Evolutionary conservation across 2,888 invertebrate species (phyloP), one percentile per base, ranked within the genome.

Genomic region (Furcula furcula): DNA sequence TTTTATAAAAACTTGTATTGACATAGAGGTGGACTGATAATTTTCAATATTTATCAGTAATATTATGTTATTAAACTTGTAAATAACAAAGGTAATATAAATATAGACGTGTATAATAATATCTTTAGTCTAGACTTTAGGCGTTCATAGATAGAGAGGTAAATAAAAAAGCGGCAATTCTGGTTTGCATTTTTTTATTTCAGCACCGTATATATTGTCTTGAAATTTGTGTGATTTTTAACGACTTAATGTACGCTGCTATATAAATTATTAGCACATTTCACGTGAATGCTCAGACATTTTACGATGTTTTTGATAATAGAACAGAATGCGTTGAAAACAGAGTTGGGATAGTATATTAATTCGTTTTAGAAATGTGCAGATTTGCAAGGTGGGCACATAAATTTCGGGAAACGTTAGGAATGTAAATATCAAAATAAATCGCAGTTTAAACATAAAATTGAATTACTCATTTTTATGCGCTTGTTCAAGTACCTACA

Each of bases 301-400:
- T 84, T 85, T 80, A 83, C 66, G 83, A 80, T 76, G 70, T 65
- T 73, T 80, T 76, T 67, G 71, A 72, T 76, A 74, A 80, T 75
- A 73, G 72, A 75, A 62, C 60, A 75, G 73, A 73, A 81, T 75
- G 73, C 62, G 66, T 61, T 54, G 69, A 75, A 72, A 71, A 67
- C 65, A 53, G 60, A 3, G 25, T 63, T 47, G 41, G 42, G 55
- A 53, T 52, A 36, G 57, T 48, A 60, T 65, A n/a, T n/a, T n/a
- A 56, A 68, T 68, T 65, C 60, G 55, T 67, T 58, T 59, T 55
- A 53, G 40, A 55, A 53, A 63, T 52, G 38, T 41, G 50, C 43
- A 55, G 41, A 50, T 49, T 42, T 49, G 40, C n/a, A n/a, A 53
- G 31, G 26, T 12, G 20, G 28, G 29, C 31, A 34, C 38, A 34